These are phyloP conservation scores for Antigone vipio DNA, from an alignment of 2,113 vertebrate genomes.

Conservation along the genomic window DNA sequence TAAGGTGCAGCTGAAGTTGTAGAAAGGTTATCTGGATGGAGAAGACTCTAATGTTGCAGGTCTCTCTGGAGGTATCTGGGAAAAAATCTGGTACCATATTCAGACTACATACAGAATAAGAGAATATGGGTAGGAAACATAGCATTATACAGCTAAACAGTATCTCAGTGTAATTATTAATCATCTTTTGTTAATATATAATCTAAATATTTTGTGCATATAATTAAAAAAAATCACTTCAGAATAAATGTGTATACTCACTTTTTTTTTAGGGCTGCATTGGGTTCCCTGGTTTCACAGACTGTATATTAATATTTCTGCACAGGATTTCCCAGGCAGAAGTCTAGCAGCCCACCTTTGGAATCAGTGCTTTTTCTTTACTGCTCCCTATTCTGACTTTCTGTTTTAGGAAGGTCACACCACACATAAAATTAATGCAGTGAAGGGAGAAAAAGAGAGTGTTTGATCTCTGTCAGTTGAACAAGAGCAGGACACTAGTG, in stretches of 20 bases:
- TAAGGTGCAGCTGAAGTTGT: background rate
- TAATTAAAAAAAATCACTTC: background rate
- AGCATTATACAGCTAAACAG: background rate
- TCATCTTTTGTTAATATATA: background rate
- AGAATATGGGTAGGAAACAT: background rate
- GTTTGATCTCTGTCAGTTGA: background rate
- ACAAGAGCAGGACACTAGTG: background rate
- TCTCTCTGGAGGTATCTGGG: background rate
- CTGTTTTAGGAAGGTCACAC: background rate
- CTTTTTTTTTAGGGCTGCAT: background rate
- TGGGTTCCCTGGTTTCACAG: background rate
- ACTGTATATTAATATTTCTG: background rate
- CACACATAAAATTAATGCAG: background rate
- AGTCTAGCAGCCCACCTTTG: background rate
- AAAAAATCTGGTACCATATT: background rate
- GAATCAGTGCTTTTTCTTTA: background rate
- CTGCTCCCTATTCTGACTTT: background rate
- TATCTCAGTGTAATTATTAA: background rate
- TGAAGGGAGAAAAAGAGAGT: background rate
- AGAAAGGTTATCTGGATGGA: background rate
- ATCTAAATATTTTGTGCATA: background rate
- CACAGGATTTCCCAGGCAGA: background rate
- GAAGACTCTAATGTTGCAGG: background rate
- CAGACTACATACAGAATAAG: background rate
- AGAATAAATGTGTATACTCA: background rate